A percentile compares a stretch with the other conserved stretches of the same genome.
Conservation (phyloP, 2,888 invertebrate species). For the Acanthacorydalis orientalis region DNA sequence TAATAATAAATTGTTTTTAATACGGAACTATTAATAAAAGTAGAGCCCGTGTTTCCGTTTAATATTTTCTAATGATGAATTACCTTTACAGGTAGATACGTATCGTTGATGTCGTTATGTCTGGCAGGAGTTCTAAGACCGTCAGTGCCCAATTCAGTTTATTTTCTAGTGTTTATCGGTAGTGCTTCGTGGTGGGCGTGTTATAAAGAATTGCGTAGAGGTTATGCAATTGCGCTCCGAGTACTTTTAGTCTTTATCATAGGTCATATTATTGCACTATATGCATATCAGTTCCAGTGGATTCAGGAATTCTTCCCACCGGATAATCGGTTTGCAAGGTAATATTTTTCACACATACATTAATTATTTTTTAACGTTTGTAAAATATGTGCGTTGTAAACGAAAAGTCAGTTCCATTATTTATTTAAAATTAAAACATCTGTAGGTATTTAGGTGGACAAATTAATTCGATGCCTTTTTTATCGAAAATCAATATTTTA, state of each 20-base stretch:
- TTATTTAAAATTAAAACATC: too few species aligned
- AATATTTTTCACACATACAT: conserved; percentile 16
- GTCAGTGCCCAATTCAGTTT: conserved; percentile 66
- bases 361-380: too few species aligned
- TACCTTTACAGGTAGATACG: conserved; percentile 41
- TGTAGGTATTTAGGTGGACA: too few species aligned
- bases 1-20: too few species aligned
- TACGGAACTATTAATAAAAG: too few species aligned
- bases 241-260: conserved; percentile 58
- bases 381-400: too few species aligned
- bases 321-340: conserved; percentile 61
- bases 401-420: too few species aligned
- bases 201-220: conserved; percentile 53
- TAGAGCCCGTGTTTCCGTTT: not conserved
- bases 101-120: conserved; percentile 47
- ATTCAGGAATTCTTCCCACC: conserved; percentile 53
- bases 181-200: conserved; percentile 79
- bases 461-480: too few species aligned
- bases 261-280: conserved; percentile 52
- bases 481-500: too few species aligned
- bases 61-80: not conserved
- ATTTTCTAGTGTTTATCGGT: conserved; percentile 72
- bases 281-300: conserved; percentile 75
- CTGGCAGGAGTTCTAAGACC: conserved; percentile 64
- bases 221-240: conserved; percentile 59